phyloP scores from a whole-genome alignment of 2,888 invertebrate species.

The Drosophila kuntzei region DNA sequence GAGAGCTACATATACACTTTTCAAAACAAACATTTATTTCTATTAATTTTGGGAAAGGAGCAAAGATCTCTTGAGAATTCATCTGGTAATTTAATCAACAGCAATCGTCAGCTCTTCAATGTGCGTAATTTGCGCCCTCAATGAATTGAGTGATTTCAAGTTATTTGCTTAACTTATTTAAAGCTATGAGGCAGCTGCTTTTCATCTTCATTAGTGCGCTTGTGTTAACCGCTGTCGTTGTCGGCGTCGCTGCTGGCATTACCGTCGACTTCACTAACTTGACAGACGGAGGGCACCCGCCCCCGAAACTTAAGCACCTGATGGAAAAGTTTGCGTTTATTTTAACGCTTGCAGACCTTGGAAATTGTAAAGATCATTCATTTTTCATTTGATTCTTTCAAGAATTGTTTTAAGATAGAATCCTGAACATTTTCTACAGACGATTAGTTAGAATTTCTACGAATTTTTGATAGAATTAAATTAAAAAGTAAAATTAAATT shows the following conservation, averaged over 20 bases:
- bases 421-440: too few relatives aligned
- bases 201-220: constrained; percentile 67
- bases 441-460: too few relatives aligned
- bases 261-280: constrained; percentile 6
- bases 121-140: constrained; percentile 60
- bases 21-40: constrained; percentile 21
- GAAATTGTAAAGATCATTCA: too few relatives aligned
- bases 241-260: neutral
- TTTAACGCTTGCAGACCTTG: too few relatives aligned
- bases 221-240: constrained; percentile 37
- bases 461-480: too few relatives aligned
- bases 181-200: constrained; percentile 26
- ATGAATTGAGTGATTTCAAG: constrained; percentile 50
- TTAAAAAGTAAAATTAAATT: too few relatives aligned
- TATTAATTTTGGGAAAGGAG: constrained; percentile 31
- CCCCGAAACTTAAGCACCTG: constrained; percentile 19
- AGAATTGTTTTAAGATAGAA: too few relatives aligned
- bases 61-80: constrained; percentile 15
- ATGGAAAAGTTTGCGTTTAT: too few relatives aligned
- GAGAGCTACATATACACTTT: constrained; percentile 19
- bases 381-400: too few relatives aligned
- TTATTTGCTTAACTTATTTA: constrained; percentile 64
- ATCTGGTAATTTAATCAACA: constrained; percentile 66
- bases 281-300: neutral
- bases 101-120: constrained; percentile 46